Evolutionary conservation across 2,888 invertebrate species (phyloP).

Genomic region (Drosophila fungiperda): DNA sequence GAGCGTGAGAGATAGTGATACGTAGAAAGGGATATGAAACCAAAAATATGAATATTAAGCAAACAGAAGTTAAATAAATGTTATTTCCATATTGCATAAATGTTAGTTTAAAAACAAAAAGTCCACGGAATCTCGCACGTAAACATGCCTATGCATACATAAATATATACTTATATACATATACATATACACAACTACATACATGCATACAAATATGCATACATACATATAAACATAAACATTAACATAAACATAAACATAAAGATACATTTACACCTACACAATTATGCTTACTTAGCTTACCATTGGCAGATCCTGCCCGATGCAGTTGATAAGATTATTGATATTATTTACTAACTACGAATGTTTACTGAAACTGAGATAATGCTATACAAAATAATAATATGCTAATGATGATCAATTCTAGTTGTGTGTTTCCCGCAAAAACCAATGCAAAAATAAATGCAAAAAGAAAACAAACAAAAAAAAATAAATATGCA

Average conservation of each 20-base stretch:
- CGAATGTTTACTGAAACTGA: conserved; percentile 27
- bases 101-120: conserved; percentile 61
- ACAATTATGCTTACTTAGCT: conserved; percentile 36
- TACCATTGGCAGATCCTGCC: conserved; percentile 28
- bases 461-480: conserved; percentile 22
- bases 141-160: conserved; percentile 29
- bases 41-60: conserved; percentile 47
- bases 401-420: conserved; percentile 64
- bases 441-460: conserved; percentile 38
- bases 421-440: conserved; percentile 62
- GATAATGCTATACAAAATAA: conserved; percentile 28
- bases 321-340: conserved; percentile 35
- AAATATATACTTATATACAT: conserved; percentile 15
- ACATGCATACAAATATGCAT: conserved; percentile 26
- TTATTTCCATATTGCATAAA: conserved; percentile 66
- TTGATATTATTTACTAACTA: conserved; percentile 36
- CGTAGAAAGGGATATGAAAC: conserved; percentile 31
- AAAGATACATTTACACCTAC: conserved; percentile 9
- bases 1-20: conserved; percentile 23
- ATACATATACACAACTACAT: conserved; percentile 3
- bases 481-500: neutral
- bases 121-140: conserved; percentile 36
- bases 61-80: conserved; percentile 35
- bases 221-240: conserved; percentile 11
- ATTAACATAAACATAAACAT: conserved; percentile 15